Base-by-base conservation (phyloP, 1,140 invertebrate genomes). In the Rhagoletis pomonella region DNA sequence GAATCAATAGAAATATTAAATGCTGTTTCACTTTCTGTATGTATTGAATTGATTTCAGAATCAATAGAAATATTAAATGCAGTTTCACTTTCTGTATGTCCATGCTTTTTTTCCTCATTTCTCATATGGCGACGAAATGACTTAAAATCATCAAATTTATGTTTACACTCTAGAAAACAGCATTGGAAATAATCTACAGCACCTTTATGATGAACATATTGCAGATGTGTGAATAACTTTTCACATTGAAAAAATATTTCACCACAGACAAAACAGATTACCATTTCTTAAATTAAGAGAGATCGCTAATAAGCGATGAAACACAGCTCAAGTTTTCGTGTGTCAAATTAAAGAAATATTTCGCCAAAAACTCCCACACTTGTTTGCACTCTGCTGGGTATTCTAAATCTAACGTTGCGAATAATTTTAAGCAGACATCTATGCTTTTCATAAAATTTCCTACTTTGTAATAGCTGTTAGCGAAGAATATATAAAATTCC, bases 321-420 rank as follows among this genome's bases (percentile, higher is more conserved):
- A 60, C 59, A 60, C 59, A 60, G 59, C 59, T 60, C 59, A 60
- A 60, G 4, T 60, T 60, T 60, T 60, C 59, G 59, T 60, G 59
- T 60, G 59, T 60, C 59, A 60, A 60, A 60, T 60, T 60, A 60
- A 60, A 60, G 59, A 60, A 60, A 60, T 60, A 60, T 60, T 60
- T 60, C 59, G 59, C 59, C 59, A 60, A 60, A 60, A 60, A n/a
- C 59, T 60, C 59, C 59, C 59, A 60, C 59, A 60, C 59, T 60
- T 60, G 59, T 60, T 60, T 60, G 59, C 59, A 60, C 59, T 60
- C 59, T 60, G 59, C 59, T 60, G 59, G 59, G 59, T 60, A 60
- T 60, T 60, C 59, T 60, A 60, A 60, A 60, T 60, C 59, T 60
- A 60, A 60, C 59, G 59, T 60, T 60, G 59, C 59, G 59, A 60